phyloP scores from a whole-genome alignment of 2,888 invertebrate genomes.

The Chydorus sphaericus region DNA sequence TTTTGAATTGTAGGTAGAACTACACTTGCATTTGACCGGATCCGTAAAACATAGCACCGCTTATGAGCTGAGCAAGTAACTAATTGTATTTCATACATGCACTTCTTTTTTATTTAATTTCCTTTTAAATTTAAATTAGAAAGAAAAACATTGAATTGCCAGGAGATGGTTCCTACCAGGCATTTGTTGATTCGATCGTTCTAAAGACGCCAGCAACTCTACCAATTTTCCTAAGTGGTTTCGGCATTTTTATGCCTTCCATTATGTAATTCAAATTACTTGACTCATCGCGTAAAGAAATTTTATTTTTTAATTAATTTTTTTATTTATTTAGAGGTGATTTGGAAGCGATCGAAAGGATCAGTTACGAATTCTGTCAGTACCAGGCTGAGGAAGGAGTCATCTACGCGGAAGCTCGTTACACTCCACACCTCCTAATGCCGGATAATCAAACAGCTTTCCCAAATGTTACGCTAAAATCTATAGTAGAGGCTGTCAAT shows the following conservation, averaged over 20 bases:
- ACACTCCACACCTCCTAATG: slow-evolving; percentile 33
- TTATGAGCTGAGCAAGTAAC: slow-evolving; percentile 36
- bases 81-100: slow-evolving; percentile 18
- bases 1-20: slow-evolving; percentile 39
- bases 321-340: slow-evolving; percentile 29
- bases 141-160: slow-evolving; percentile 25
- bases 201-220: slow-evolving; percentile 29
- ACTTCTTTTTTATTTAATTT: not conserved
- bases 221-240: slow-evolving; percentile 29
- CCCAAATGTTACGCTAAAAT: not conserved
- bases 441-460: slow-evolving; percentile 19
- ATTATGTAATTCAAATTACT: slow-evolving; percentile 23
- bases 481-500: slow-evolving; percentile 30
- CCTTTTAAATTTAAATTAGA: slow-evolving; percentile 19
- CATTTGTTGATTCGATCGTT: slow-evolving; percentile 29
- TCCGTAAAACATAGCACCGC: slow-evolving; percentile 34
- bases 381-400: slow-evolving; percentile 34
- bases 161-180: slow-evolving; percentile 29
- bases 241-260: slow-evolving; percentile 29
- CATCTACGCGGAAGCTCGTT: slow-evolving; percentile 37
- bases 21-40: slow-evolving; percentile 41
- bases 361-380: slow-evolving; percentile 40
- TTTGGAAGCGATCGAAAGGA: slow-evolving; percentile 32
- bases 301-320: not conserved
- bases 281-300: not conserved